A percentile compares a stretch with the other conserved stretches of the same genome.
phyloP scores from a whole-genome alignment of 2,113 vertebrate species.

The Ursus arctos region DNA sequence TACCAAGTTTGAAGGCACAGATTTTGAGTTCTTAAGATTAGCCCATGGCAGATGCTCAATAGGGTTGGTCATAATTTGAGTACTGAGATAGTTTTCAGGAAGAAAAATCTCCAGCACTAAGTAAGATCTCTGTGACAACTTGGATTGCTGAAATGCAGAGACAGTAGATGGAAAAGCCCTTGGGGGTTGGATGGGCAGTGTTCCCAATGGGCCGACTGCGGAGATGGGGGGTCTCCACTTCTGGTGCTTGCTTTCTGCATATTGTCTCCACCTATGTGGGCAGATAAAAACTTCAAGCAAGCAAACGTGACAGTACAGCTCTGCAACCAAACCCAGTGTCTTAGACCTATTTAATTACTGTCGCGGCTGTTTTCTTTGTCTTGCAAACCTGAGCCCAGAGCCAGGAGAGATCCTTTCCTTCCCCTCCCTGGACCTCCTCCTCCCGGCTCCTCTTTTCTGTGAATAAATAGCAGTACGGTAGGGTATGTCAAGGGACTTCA shows the following conservation, averaged over 20 bases:
- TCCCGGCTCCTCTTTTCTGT: neutral
- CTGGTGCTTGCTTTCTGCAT: neutral
- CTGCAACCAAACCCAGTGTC: neutral
- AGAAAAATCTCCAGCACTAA: neutral
- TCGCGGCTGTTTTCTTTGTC: neutral
- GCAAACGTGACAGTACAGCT: neutral
- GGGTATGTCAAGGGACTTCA: neutral
- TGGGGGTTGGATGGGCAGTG: neutral
- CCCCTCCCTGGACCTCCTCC: neutral
- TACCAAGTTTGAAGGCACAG: neutral
- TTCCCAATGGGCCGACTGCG: rapidly evolving
- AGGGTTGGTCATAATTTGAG: neutral
- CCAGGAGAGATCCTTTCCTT: neutral
- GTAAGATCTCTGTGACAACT: no score
- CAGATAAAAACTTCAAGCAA: neutral
- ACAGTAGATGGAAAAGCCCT: neutral
- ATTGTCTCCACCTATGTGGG: neutral
- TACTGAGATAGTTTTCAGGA: neutral
- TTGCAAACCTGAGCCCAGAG: neutral
- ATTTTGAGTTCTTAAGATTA: neutral
- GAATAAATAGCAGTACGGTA: neutral
- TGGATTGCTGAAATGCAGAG: neutral
- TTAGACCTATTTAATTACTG: neutral
- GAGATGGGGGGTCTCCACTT: no score
- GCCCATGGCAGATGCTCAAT: neutral